A percentile compares a stretch with the other conserved stretches of the same genome.
These are phyloP conservation scores for Zaprionus gabonicus DNA, from an alignment of 1,140 invertebrate genomes.

Conservation along the genomic window DNA sequence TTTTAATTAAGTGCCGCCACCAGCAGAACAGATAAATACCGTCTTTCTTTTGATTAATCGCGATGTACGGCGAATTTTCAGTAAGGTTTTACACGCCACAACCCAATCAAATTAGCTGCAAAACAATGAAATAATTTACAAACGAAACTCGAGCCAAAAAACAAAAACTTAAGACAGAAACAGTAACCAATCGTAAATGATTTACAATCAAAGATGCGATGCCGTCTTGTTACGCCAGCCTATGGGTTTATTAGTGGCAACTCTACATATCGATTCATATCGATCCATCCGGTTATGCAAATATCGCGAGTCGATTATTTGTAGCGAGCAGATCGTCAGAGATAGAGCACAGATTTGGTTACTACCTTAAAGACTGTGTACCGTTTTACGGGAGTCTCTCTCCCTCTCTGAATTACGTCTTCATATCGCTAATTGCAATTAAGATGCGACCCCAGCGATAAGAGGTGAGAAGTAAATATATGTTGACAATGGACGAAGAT, in stretches of 20 bases:
- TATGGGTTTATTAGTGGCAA: conserved; percentile 63
- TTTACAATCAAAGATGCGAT: conserved; percentile 52
- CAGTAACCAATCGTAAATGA: conserved; percentile 70
- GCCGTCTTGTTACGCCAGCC: conserved; percentile 63
- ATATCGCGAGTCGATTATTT: conserved; percentile 67
- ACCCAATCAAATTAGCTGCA: conserved; percentile 69
- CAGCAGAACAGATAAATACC: conserved; percentile 33
- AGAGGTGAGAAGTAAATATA: conserved; percentile 70
- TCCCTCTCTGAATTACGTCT: conserved; percentile 33
- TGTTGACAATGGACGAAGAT: conserved; percentile 40
- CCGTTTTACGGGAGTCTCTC: conserved; percentile 45
- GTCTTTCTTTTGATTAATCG: conserved; percentile 69
- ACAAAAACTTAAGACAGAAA: conserved; percentile 10
- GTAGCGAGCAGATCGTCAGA: conserved; percentile 68
- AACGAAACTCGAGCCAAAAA: conserved; percentile 10
- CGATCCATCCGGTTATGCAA: conserved; percentile 59
- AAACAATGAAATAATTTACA: conserved; percentile 70
- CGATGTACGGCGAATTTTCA: conserved; percentile 43
- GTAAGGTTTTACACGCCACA: conserved; percentile 61
- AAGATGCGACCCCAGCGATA: conserved; percentile 66
- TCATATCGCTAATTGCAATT: conserved; percentile 80
- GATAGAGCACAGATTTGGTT: conserved; percentile 38
- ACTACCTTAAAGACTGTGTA: conserved; percentile 13
- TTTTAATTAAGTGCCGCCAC: conserved; percentile 78
- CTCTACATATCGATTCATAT: background rate